Percentiles rank a stretch among this genome's conserved stretches.
Evolutionary conservation across 2,113 vertebrate genomes (phyloP).

Genomic region (Brachypodius melanocephalos): DNA sequence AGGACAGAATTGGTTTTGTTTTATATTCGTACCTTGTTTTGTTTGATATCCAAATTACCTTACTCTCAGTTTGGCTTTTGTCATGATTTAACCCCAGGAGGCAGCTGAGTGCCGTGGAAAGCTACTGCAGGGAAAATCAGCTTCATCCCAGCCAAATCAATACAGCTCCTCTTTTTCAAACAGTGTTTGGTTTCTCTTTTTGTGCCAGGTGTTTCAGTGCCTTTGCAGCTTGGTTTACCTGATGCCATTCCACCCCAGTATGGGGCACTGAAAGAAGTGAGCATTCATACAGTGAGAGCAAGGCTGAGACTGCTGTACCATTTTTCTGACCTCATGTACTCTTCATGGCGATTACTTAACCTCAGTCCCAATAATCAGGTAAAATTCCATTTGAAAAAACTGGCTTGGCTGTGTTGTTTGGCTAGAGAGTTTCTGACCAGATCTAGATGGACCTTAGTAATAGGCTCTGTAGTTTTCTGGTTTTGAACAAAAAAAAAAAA

Average conservation of each 20-base stretch:
- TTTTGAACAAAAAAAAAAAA: background rate
- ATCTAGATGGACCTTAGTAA: background rate
- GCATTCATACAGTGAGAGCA: constrained; percentile 79
- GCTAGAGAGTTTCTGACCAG: background rate
- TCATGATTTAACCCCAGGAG: accelerated
- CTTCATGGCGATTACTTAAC: constrained; percentile 83
- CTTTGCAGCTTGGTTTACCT: constrained; percentile 82
- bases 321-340: constrained; percentile 88
- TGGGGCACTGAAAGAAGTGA: constrained; percentile 79
- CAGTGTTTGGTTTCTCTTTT: background rate
- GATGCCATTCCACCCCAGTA: constrained; percentile 81
- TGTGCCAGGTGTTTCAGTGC: constrained; percentile 78
- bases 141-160: background rate
- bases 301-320: constrained; percentile 83
- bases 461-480: background rate
- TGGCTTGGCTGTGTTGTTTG: background rate
- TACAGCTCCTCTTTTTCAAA: background rate
- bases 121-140: background rate
- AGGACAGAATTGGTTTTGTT: background rate
- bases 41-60: background rate
- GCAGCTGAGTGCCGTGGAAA: background rate
- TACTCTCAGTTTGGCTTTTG: background rate
- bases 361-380: constrained; percentile 88
- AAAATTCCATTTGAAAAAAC: background rate
- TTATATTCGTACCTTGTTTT: background rate